Conservation (phyloP, 2,113 vertebrate genomes). For the Butastur rufipennis region DNA sequence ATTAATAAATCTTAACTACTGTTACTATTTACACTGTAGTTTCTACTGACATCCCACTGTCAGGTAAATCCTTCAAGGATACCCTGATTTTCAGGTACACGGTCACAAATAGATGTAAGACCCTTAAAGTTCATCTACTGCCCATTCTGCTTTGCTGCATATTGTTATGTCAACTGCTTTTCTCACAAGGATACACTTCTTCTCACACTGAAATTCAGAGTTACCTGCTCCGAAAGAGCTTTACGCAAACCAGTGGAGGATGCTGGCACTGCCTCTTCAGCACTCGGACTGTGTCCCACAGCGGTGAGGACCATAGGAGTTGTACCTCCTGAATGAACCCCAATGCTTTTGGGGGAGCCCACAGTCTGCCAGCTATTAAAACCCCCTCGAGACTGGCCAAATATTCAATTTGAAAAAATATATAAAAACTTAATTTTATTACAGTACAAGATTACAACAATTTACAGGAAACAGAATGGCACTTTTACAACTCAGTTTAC, state of each 20-base stretch:
- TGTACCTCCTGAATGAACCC: background rate
- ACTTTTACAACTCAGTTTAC: background rate
- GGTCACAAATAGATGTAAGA: background rate
- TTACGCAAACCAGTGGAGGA: background rate
- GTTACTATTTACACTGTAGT: background rate
- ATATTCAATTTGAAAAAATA: background rate
- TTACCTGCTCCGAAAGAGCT: rapidly evolving
- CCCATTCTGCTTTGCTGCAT: rapidly evolving
- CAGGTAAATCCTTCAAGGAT: background rate
- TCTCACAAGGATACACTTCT: background rate
- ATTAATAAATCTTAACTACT: background rate
- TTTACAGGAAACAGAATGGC: background rate
- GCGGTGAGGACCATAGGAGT: rapidly evolving
- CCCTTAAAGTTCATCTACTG: background rate
- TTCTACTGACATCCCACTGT: background rate
- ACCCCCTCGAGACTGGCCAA: background rate
- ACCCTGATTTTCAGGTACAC: background rate
- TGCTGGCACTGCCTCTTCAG: background rate
- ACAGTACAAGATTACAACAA: background rate
- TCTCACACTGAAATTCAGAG: background rate
- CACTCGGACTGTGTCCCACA: rapidly evolving
- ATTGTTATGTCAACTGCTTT: background rate
- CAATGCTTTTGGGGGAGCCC: background rate
- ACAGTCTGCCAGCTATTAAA: background rate
- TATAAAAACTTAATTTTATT: background rate